Percentiles rank a stretch among this genome's conserved stretches.
Evolutionary conservation across 2,888 invertebrate species (phyloP).

Genomic region (Eupeodes latifasciatus): DNA sequence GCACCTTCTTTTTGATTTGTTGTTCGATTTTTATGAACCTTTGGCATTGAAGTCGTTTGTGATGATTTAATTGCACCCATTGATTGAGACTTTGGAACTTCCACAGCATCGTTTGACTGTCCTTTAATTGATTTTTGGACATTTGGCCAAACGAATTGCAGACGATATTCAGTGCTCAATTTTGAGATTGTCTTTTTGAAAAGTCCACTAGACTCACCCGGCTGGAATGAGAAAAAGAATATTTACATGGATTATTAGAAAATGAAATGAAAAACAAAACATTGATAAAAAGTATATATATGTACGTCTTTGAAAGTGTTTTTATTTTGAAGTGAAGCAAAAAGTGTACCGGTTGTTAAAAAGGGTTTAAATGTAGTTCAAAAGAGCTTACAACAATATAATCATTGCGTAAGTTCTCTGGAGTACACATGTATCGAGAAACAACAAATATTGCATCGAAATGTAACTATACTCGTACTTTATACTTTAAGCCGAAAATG

Average conservation of each 20-base stretch:
- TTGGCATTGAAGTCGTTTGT: slow-evolving; percentile 84
- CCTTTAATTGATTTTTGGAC: slow-evolving; percentile 84
- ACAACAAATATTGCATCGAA: too few relatives aligned
- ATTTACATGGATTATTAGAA: background rate
- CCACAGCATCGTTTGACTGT: slow-evolving; percentile 86
- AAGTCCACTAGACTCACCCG: slow-evolving; percentile 88
- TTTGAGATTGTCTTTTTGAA: slow-evolving; percentile 89
- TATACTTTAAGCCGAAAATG: too few relatives aligned
- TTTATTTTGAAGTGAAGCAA: too few relatives aligned
- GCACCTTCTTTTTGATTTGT: slow-evolving; percentile 85
- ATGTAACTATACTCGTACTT: too few relatives aligned
- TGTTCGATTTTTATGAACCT: slow-evolving; percentile 89
- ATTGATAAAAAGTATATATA: too few relatives aligned
- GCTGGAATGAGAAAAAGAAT: slow-evolving; percentile 83
- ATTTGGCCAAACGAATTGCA: slow-evolving; percentile 95
- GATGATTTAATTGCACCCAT: slow-evolving; percentile 92
- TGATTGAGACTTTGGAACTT: slow-evolving; percentile 91
- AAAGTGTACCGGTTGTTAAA: too few relatives aligned
- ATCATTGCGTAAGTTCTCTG: too few relatives aligned
- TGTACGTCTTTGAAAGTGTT: too few relatives aligned
- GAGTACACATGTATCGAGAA: too few relatives aligned
- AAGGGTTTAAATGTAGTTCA: too few relatives aligned
- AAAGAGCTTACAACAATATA: too few relatives aligned
- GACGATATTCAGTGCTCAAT: slow-evolving; percentile 93
- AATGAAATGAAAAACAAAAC: too few relatives aligned